phyloP scores from a whole-genome alignment of 2,888 invertebrate genomes.

The Exocentrus adspersus region DNA sequence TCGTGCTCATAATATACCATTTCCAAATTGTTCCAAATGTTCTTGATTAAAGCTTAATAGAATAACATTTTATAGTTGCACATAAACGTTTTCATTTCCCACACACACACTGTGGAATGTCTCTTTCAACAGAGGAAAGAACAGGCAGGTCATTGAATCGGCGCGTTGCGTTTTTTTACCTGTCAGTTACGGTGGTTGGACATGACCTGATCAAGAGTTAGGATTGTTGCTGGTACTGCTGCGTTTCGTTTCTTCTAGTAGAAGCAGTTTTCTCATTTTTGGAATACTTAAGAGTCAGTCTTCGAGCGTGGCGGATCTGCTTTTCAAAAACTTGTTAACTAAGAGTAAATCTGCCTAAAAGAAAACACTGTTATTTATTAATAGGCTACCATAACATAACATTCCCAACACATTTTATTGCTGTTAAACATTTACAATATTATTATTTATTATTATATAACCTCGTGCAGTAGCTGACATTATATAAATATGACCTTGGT shows the following conservation, averaged over 20 bases:
- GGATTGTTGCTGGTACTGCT: background rate
- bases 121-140: slow-evolving; percentile 4
- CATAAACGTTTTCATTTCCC: too few species aligned
- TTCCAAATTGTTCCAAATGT: too few species aligned
- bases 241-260: slow-evolving; percentile 4
- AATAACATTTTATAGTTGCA: too few species aligned
- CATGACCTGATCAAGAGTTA: slow-evolving; percentile 15
- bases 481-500: background rate
- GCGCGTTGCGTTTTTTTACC: slow-evolving; percentile 8
- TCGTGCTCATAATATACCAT: too few species aligned
- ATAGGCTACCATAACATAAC: background rate
- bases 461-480: background rate
- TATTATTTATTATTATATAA: slow-evolving; percentile 3
- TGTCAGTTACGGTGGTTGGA: slow-evolving; percentile 16
- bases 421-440: background rate
- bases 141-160: slow-evolving; percentile 9
- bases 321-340: too few species aligned
- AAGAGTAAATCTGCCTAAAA: background rate
- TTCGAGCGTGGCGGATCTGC: too few species aligned
- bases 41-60: too few species aligned
- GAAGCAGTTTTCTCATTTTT: too few species aligned
- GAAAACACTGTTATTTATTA: background rate
- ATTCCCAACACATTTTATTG: background rate
- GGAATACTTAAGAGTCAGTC: too few species aligned
- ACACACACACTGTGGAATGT: background rate